These are phyloP conservation scores for Excalfactoria chinensis DNA, from an alignment of 2,113 vertebrate genomes.

Conservation along the genomic window DNA sequence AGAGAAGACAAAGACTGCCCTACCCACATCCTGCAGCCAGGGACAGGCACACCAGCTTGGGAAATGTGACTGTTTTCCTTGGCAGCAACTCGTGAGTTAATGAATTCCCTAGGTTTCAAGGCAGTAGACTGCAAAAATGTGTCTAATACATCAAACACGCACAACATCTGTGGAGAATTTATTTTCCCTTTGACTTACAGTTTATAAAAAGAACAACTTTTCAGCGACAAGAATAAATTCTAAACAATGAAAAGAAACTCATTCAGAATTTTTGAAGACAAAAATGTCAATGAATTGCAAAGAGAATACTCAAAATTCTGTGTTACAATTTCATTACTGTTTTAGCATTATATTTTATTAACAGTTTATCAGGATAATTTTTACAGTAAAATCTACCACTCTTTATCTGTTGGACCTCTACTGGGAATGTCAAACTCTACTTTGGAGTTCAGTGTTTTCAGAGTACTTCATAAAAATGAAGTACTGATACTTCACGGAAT, in stretches of 20 bases:
- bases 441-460: background rate
- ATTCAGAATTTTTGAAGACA: background rate
- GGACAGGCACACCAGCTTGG: background rate
- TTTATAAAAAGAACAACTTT: slow-evolving; percentile 43
- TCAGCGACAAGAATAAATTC: slow-evolving; percentile 44
- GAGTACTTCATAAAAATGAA: background rate
- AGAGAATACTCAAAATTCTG: background rate
- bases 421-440: background rate
- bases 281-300: background rate
- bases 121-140: slow-evolving; percentile 50
- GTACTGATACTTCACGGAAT: background rate
- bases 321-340: background rate
- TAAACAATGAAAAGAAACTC: background rate
- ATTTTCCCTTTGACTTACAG: slow-evolving; percentile 51
- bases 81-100: slow-evolving; percentile 51
- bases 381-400: background rate
- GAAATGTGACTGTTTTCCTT: background rate
- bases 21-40: background rate
- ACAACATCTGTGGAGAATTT: slow-evolving; percentile 60
- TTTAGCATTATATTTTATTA: background rate
- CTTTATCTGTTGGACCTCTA: background rate
- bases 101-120: slow-evolving; percentile 59
- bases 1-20: slow-evolving; percentile 15
- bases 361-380: background rate
- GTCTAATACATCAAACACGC: slow-evolving; percentile 54